phyloP scores from a whole-genome alignment of 2,888 invertebrate genomes.

The Neuroscelio doddi region DNA sequence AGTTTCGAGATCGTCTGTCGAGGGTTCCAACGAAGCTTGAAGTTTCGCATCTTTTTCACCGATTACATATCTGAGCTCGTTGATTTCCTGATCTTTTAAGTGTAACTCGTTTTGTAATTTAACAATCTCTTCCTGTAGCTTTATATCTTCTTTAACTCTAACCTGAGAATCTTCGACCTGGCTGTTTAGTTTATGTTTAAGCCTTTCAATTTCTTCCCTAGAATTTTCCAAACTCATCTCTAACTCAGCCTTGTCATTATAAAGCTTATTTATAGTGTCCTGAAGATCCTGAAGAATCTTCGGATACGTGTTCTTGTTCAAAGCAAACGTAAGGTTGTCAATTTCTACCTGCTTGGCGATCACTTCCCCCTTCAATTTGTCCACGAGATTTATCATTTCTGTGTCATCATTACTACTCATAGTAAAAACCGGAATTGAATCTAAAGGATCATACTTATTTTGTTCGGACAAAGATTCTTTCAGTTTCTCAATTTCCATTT shows the following conservation, averaged over 20 bases:
- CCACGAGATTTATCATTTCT: constrained; percentile 27
- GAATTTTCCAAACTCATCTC: constrained; percentile 53
- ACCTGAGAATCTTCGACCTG: constrained; percentile 41
- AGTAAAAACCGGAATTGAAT: constrained; percentile 54
- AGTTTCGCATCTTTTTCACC: constrained; percentile 58
- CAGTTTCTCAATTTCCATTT: constrained; percentile 44
- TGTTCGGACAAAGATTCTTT: constrained; percentile 8
- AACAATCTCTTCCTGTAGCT: constrained; percentile 52
- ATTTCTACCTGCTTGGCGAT: constrained; percentile 83
- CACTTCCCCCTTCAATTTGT: constrained; percentile 52
- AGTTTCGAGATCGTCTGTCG: constrained; percentile 53
- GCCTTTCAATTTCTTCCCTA: constrained; percentile 49
- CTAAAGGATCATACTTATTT: constrained; percentile 66
- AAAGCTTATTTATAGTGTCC: constrained; percentile 60
- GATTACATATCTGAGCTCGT: constrained; percentile 55
- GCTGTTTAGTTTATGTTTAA: constrained; percentile 42
- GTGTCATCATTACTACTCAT: constrained; percentile 49
- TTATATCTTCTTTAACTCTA: constrained; percentile 39
- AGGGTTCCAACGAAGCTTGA: constrained; percentile 52
- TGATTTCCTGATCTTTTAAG: constrained; percentile 57
- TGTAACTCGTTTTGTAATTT: constrained; percentile 59
- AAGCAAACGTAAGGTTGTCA: constrained; percentile 80
- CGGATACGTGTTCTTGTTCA: constrained; percentile 71
- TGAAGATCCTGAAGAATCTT: constrained; percentile 69
- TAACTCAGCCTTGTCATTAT: constrained; percentile 58